phyloP scores from a whole-genome alignment of 2,113 vertebrate species.

The Phainopepla nitens region DNA sequence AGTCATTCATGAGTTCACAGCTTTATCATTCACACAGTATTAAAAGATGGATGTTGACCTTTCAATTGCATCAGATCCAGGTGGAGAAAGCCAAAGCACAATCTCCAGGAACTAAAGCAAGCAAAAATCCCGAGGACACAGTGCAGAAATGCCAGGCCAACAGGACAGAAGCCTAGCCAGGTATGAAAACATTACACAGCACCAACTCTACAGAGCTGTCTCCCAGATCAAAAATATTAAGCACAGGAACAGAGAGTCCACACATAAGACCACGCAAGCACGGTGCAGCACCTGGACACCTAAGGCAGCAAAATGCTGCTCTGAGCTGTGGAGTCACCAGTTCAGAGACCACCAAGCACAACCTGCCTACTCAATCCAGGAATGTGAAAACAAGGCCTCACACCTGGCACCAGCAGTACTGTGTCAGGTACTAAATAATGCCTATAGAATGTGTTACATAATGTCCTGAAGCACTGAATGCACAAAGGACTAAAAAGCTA shows the following conservation, averaged over 20 bases:
- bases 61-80: background rate
- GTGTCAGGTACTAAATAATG: background rate
- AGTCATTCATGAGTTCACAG: background rate
- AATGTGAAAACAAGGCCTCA: background rate
- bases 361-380: background rate
- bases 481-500: background rate
- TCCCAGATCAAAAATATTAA: background rate
- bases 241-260: background rate
- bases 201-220: accelerated
- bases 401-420: background rate
- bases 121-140: background rate
- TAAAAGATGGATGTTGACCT: background rate
- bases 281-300: background rate
- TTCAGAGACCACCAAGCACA: background rate
- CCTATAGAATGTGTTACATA: background rate
- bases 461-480: background rate
- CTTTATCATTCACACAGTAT: background rate
- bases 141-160: background rate
- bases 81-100: background rate
- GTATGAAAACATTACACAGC: background rate
- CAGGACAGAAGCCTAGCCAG: background rate
- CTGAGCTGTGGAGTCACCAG: background rate
- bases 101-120: background rate
- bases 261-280: background rate
- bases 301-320: background rate